Percentiles rank a stretch among this genome's conserved stretches.
Evolutionary conservation across 1,140 invertebrate species (phyloP).

Genomic region (Notospermus geniculatus): DNA sequence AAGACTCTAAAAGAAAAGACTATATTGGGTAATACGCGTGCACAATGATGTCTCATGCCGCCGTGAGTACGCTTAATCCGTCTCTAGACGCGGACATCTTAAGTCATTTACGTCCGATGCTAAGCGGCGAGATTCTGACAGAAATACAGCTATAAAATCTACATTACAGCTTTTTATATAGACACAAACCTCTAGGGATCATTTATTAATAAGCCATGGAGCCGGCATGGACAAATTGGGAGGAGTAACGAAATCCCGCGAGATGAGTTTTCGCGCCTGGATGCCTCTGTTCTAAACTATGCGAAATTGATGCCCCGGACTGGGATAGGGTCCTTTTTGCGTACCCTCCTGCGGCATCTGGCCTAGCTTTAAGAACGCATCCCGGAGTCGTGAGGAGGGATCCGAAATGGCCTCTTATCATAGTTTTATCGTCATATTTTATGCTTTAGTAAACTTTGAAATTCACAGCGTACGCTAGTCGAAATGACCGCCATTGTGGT

Average conservation of each 20-base stretch:
- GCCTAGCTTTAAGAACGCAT: too few relatives aligned
- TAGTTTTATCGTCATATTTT: background rate
- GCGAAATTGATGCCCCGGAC: conserved; percentile 2
- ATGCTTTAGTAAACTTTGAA: conserved; percentile 9
- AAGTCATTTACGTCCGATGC: too few relatives aligned
- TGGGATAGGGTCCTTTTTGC: conserved; percentile 1
- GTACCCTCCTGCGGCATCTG: too few relatives aligned
- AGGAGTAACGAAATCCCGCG: background rate
- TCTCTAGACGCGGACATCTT: too few relatives aligned
- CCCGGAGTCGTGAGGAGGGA: too few relatives aligned
- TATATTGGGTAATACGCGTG: too few relatives aligned
- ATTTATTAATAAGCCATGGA: conserved; percentile 1
- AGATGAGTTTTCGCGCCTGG: conserved; percentile 2
- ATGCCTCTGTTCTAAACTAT: background rate
- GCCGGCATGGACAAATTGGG: background rate
- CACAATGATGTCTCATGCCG: too few relatives aligned
- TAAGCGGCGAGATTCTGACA: too few relatives aligned
- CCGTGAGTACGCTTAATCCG: too few relatives aligned
- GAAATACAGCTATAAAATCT: background rate
- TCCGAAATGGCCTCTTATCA: too few relatives aligned
- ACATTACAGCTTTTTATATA: conserved; percentile 3
- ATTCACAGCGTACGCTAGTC: background rate
- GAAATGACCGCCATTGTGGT: too few relatives aligned
- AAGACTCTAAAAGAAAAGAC: too few relatives aligned
- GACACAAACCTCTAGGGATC: background rate